Evolutionary conservation across 2,113 vertebrate species (phyloP).

Genomic region (Tetrax tetrax): DNA sequence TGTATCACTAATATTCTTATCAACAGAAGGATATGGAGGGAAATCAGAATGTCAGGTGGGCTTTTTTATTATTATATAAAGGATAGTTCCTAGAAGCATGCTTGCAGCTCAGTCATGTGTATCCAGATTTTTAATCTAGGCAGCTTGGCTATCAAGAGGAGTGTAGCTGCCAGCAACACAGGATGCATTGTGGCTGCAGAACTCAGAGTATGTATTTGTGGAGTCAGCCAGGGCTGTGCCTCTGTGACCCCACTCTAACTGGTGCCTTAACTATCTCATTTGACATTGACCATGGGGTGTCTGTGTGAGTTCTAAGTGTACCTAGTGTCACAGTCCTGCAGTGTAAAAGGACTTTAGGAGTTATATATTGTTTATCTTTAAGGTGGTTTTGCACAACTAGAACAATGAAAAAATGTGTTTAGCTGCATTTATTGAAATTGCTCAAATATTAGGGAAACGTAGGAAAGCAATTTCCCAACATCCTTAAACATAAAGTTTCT

Average conservation of each 20-base stretch:
- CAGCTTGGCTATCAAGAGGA: background rate
- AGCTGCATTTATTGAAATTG: background rate
- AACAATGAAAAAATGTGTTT: background rate
- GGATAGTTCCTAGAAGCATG: background rate
- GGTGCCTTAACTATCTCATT: background rate
- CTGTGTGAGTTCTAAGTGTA: background rate
- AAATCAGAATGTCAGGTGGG: background rate
- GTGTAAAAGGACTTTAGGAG: background rate
- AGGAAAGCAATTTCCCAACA: background rate
- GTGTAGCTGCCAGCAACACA: accelerated
- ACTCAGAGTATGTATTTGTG: background rate
- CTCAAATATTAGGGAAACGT: background rate
- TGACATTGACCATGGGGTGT: accelerated
- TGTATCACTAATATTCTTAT: background rate
- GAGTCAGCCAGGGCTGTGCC: background rate
- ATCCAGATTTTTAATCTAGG: background rate
- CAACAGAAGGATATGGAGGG: background rate
- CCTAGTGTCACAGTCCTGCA: background rate
- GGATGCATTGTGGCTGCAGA: background rate
- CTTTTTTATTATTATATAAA: background rate
- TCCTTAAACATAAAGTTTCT: background rate
- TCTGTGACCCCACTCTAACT: background rate
- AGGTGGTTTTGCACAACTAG: background rate
- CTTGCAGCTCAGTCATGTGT: background rate
- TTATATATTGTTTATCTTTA: background rate